Conservation (phyloP, 1,140 invertebrate genomes). For the Diabrotica virgifera region DNA sequence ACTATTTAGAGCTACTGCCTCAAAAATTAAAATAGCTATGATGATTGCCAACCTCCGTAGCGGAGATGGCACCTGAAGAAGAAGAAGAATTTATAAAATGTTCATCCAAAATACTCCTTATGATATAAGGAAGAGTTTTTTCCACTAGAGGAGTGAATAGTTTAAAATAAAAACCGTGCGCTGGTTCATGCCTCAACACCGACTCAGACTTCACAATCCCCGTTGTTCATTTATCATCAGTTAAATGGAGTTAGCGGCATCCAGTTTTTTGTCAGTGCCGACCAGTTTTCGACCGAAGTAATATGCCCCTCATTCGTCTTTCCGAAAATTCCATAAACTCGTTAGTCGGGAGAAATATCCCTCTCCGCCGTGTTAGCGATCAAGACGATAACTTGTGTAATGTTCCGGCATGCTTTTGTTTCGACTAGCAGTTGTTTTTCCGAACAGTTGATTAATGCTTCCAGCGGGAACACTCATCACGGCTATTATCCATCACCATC, state of each 20-base stretch:
- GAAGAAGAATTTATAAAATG: too few relatives aligned
- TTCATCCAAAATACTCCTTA: too few relatives aligned
- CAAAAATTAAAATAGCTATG: too few relatives aligned
- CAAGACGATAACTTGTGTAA: slow-evolving; percentile 11
- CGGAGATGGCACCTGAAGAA: too few relatives aligned
- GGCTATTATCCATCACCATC: slow-evolving; percentile 7
- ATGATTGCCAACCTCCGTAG: too few relatives aligned
- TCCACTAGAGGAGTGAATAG: too few relatives aligned
- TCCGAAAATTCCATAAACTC: background rate
- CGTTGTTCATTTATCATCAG: background rate
- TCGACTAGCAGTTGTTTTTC: slow-evolving; percentile 15
- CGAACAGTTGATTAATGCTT: slow-evolving; percentile 14
- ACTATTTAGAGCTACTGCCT: too few relatives aligned
- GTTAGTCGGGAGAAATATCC: background rate
- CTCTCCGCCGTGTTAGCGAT: background rate
- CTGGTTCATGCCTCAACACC: too few relatives aligned
- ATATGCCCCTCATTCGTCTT: background rate
- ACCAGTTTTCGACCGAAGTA: background rate
- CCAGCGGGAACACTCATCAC: slow-evolving; percentile 18
- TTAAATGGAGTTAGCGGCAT: background rate
- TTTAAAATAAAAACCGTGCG: too few relatives aligned
- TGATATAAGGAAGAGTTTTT: too few relatives aligned
- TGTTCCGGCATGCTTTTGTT: slow-evolving; percentile 12
- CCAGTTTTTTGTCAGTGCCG: background rate
- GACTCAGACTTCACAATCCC: background rate